Base-by-base conservation (phyloP, 2,797 vertebrate species). In the Halcyon badia region DNA sequence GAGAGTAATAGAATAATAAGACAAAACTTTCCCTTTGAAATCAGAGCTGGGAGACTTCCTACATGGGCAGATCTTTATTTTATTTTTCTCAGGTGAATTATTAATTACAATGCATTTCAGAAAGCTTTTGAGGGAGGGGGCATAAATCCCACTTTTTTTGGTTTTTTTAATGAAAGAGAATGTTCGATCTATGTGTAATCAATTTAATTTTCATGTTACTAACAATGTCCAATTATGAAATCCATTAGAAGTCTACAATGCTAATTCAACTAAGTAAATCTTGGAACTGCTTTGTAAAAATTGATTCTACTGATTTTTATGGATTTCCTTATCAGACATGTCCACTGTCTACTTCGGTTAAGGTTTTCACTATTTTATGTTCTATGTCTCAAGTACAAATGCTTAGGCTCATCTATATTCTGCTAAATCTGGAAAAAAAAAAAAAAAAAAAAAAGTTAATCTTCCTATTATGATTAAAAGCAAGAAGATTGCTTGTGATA, bases 161-260 rank as follows among this genome's bases (percentile, higher is more conserved):
- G 92, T 96, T 91, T 96, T 46, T 95, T 97, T 96, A n/a, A 96
- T 92, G 42, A 54, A 95, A 87, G 49, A 10, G 44, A 88, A 90
- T 96, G 52, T 33, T 20, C 68, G 28, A 5, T 39, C 56, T 90
- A 41, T 94, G 46, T 85, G 90, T 93, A 96, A 95, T 69, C 69
- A 57, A 71, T 87, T 83, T 93, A 80, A 69, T 91, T 95, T 95
- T 97, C 93, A 94, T 96, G 46, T 83, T 96, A 96, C 94, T 96
- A 95, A 64, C 44, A 90, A 79, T n/a, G 49, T 76, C 81, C 80
- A 95, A 84, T 96, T 95, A 96, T 96, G 91, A 96, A 97, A 95
- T 94, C 39, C 13, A 69, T 96, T 95, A 90, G 57, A 91, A 90
- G 30, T 54, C 66, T 94, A 13, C 91, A 95, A 92, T 89, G 60